These are phyloP conservation scores for Sciurus niger DNA, from an alignment of 2,113 vertebrate genomes.

Conservation along the genomic window DNA sequence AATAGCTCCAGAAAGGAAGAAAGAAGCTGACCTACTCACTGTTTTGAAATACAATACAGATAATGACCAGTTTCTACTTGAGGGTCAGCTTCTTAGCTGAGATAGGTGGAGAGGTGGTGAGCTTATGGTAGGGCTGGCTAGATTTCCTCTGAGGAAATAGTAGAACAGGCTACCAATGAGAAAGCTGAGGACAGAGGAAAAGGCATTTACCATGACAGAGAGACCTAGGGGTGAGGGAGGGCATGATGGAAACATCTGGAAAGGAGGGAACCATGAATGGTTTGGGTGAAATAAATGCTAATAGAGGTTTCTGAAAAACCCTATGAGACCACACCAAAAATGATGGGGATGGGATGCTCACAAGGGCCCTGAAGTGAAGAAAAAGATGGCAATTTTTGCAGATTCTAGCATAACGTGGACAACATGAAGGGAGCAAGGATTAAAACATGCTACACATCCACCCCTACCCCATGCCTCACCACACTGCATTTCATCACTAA, in stretches of 20 bases:
- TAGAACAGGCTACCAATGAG: neutral
- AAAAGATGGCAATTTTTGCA: neutral
- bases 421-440: neutral
- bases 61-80: neutral
- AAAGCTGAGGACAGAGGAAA: neutral
- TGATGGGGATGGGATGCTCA: no score
- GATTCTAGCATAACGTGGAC: neutral
- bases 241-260: neutral
- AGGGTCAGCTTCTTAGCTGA: neutral
- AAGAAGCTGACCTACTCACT: neutral
- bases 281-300: neutral
- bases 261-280: neutral
- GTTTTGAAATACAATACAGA: neutral
- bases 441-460: neutral
- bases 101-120: neutral
- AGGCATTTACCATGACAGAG: neutral
- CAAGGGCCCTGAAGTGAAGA: neutral
- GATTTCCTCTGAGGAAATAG: neutral
- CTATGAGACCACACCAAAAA: neutral
- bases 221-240: neutral
- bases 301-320: neutral
- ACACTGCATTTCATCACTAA: constrained; percentile 36
- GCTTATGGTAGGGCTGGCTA: neutral
- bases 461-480: neutral
- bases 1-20: neutral